These are phyloP conservation scores for Drosophila peninsularis DNA, from an alignment of 2,888 invertebrate species.

Conservation along the genomic window DNA sequence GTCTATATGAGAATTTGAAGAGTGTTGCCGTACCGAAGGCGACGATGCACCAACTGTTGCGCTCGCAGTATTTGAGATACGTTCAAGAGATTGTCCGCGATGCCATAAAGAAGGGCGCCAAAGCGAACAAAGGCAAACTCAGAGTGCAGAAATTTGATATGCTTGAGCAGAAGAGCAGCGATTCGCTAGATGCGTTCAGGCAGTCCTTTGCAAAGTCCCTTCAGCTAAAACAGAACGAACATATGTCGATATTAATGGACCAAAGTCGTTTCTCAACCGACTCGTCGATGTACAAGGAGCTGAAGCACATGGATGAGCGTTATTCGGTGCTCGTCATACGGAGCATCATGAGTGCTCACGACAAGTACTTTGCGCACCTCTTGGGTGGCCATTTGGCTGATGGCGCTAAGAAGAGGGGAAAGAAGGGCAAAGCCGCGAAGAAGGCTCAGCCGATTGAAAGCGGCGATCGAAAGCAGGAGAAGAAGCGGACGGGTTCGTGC, in stretches of 20 bases:
- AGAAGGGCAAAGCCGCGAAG: not conserved
- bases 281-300: not conserved
- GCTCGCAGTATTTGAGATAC: slow-evolving; percentile 38
- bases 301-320: not conserved
- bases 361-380: slow-evolving; percentile 2
- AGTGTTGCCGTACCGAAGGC: not conserved
- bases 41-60: slow-evolving; percentile 1
- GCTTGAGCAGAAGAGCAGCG: not conserved
- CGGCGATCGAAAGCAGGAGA: not conserved
- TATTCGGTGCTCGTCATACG: slow-evolving; percentile 37
- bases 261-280: not conserved
- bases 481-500: not conserved
- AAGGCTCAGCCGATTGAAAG: not conserved
- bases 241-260: not conserved
- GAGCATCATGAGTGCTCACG: slow-evolving; percentile 27
- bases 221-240: too few species aligned
- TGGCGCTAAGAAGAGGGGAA: fast-evolving
- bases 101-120: slow-evolving; percentile 2
- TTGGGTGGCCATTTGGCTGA: not conserved
- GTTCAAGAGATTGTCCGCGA: slow-evolving; percentile 22
- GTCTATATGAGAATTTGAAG: slow-evolving; percentile 36
- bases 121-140: not conserved
- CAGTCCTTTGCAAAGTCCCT: not conserved
- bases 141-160: too few species aligned
- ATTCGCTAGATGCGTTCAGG: too few species aligned